phyloP scores from a whole-genome alignment of 2,797 vertebrate genomes.

The Erethizon dorsatum region DNA sequence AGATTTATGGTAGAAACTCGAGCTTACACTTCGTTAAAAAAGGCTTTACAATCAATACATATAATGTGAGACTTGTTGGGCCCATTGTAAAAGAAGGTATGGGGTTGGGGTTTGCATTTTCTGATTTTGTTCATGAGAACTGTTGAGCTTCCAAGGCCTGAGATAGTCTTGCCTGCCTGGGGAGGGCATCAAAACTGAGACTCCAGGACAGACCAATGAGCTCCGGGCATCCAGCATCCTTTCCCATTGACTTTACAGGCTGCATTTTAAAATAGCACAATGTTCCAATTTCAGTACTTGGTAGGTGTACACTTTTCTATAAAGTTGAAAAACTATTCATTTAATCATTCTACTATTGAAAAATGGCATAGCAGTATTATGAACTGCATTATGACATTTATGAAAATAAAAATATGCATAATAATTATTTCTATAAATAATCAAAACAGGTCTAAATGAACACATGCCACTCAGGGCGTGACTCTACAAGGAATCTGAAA shows the following conservation, averaged over 20 bases:
- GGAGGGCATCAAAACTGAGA: accelerated
- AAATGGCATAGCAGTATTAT: background rate
- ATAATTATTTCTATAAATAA: background rate
- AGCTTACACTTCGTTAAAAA: background rate
- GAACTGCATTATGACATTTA: background rate
- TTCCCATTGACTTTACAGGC: background rate
- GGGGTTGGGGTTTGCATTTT: background rate
- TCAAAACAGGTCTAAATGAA: background rate
- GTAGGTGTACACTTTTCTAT: background rate
- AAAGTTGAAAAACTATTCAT: background rate
- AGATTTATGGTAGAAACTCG: background rate
- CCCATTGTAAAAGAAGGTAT: background rate
- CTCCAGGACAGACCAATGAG: no score
- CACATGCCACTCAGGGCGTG: accelerated
- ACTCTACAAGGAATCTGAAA: background rate
- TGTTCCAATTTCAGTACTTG: background rate
- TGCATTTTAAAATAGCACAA: background rate
- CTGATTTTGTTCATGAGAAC: background rate
- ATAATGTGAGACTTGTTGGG: background rate
- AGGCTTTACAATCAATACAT: background rate
- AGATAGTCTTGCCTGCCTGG: accelerated
- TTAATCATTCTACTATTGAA: background rate
- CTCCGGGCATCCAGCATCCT: background rate
- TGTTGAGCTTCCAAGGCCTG: accelerated
- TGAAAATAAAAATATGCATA: background rate